Conservation (phyloP, 2,888 invertebrate species). For the Micoletzkya japonica region DNA sequence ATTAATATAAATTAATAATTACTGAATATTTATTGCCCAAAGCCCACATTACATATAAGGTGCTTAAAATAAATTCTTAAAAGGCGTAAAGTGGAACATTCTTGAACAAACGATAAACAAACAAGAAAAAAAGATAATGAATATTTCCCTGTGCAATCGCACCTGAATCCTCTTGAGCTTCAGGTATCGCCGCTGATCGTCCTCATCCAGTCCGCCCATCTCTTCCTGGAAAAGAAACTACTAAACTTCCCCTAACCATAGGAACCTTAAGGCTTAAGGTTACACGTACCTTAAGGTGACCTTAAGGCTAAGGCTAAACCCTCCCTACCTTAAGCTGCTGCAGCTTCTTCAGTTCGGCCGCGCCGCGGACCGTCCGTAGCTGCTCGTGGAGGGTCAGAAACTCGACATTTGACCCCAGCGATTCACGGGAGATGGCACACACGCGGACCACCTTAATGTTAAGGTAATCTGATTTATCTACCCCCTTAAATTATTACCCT, state of each 20-base stretch:
- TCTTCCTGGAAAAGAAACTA: conserved; percentile 73
- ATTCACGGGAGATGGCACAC: conserved; percentile 96
- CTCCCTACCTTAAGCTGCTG: conserved; percentile 79
- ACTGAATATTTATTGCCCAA: neutral
- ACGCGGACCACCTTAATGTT: conserved; percentile 76
- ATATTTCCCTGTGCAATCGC: conserved; percentile 58
- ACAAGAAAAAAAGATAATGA: neutral
- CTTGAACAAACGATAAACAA: neutral
- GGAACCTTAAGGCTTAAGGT: neutral
- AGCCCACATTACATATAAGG: neutral
- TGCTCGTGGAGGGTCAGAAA: conserved; percentile 96
- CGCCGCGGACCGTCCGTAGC: conserved; percentile 88
- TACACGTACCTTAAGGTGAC: neutral
- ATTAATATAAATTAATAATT: neutral
- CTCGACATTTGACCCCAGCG: conserved; percentile 94
- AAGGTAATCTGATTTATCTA: neutral
- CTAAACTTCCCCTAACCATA: neutral
- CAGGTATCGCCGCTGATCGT: conserved; percentile 91
- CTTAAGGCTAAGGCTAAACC: neutral
- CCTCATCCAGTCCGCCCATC: conserved; percentile 91
- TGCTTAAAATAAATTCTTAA: too few relatives aligned
- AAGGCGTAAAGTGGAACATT: neutral
- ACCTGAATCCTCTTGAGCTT: conserved; percentile 75
- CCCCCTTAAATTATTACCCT: neutral
- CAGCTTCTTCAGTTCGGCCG: conserved; percentile 88